phyloP scores from a whole-genome alignment of 2,113 vertebrate species.

The Stigmatopora argus region DNA sequence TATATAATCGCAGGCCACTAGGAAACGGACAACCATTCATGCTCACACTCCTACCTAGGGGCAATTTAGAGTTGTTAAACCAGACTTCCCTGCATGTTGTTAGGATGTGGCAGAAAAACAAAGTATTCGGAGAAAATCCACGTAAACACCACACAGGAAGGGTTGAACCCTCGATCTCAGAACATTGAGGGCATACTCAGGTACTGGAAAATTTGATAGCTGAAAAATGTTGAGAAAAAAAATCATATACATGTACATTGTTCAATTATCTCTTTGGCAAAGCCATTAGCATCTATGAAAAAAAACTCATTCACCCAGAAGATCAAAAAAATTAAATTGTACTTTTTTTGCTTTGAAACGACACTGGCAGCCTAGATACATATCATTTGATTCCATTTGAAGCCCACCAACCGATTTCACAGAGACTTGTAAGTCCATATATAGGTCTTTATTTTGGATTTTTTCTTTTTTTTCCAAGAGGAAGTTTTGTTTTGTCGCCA shows the following conservation, averaged over 20 bases:
- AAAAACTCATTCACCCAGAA: background rate
- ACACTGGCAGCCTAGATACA: conserved; percentile 42
- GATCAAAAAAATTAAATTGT: background rate
- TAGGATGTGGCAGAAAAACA: no score
- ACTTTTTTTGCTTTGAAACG: conserved; percentile 12
- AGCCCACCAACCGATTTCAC: conserved; percentile 24
- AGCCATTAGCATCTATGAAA: conserved; percentile 12
- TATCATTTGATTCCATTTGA: conserved; percentile 53
- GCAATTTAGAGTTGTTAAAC: no score
- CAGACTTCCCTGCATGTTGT: no score
- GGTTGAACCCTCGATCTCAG: no score
- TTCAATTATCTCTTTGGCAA: conserved; percentile 1
- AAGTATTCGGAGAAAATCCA: no score
- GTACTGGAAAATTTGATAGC: no score
- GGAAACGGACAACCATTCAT: no score
- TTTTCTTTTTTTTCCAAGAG: conserved; percentile 1
- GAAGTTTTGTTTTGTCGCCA: conserved; percentile 24
- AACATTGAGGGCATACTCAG: no score
- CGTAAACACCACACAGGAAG: no score
- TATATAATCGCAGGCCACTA: no score
- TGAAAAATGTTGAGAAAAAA: background rate
- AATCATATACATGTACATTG: background rate
- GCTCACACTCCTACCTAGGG: no score
- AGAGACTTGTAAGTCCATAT: conserved; percentile 12
- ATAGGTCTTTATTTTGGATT: conserved; percentile 25